Conservation (phyloP, 2,113 vertebrate genomes). For the Philantomba maxwellii region DNA sequence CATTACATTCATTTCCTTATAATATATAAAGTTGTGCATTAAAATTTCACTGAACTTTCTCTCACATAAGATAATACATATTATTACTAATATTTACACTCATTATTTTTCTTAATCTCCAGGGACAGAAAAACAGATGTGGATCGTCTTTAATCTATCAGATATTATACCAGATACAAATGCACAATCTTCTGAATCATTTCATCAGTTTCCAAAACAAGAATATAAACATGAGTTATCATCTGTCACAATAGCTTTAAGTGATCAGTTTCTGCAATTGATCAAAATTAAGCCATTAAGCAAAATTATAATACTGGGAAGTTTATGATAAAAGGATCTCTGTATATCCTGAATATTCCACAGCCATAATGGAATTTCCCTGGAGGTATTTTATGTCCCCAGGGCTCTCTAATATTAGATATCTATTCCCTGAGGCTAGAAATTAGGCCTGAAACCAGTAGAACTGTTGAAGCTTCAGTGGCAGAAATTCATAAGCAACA, state of each 20-base stretch:
- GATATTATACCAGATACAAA: conserved; percentile 11
- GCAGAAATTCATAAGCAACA: conserved; percentile 5
- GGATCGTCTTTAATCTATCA: conserved; percentile 36
- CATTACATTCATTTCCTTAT: conserved; percentile 39
- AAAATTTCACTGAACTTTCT: conserved; percentile 41
- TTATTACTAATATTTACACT: conserved; percentile 40
- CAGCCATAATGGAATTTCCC: background rate
- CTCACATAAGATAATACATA: background rate
- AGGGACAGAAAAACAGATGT: conserved; percentile 24
- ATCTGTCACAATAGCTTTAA: conserved; percentile 50
- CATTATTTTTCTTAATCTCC: conserved; percentile 34
- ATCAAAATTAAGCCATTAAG: conserved; percentile 50
- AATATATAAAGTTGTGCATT: conserved; percentile 14
- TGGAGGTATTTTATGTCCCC: background rate
- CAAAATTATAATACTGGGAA: conserved; percentile 29
- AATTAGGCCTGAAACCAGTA: background rate
- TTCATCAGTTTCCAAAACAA: conserved; percentile 40
- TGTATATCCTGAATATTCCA: background rate
- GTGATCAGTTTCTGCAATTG: conserved; percentile 34
- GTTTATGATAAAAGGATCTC: background rate
- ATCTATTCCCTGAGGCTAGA: background rate
- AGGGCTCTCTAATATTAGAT: background rate
- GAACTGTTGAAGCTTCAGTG: background rate
- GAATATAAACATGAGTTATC: conserved; percentile 18
- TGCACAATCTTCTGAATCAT: conserved; percentile 5